Evolutionary conservation across 1,140 invertebrate species (phyloP), one percentile per base, ranked within the genome.

Genomic region (Aricia agestis): DNA sequence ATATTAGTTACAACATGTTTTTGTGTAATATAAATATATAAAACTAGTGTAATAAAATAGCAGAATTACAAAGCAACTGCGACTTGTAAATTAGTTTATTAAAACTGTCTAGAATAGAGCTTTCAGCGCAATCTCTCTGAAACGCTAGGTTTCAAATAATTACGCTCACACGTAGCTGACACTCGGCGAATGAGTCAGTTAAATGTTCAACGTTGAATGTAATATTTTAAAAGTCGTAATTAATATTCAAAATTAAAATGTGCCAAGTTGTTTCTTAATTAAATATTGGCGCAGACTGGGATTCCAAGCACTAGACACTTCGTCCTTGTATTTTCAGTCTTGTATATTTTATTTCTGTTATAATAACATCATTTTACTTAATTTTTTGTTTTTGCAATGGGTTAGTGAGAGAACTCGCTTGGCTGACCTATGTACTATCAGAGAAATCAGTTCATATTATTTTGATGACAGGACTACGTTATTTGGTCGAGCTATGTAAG

Each of bases 241-340:
- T 52, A 52, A 52, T 52, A 52, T 52, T n/a, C n/a, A n/a, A 52
- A 52, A 52, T 52, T 52, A 52, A 52, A 52, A 52, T 52, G 45
- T 52, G 45, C 45, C 45, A 52, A 52, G 45, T 52, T 52, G 45
- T 52, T 52, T 52, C 45, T 52, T 52, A 52, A 52, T 52, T 52
- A 52, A 52, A 52, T 52, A 52, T 15, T 52, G 45, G 45, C 45
- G 11, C 45, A 13, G 45, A 4, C 45, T 13, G 45, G 45, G 11
- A 4, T 52, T 15, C 45, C 4, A 4, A 52, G 45, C 11, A 11
- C 41, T 52, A 15, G 45, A 52, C 45, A 52, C 45, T 52, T 52
- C 45, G 45, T 52, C 13, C 13, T 13, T 52, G 36, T 52, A 52
- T 52, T 52, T 52, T 52, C 9, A 52, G 11, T 13, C 45, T 52